These are phyloP conservation scores for Nomada goodeniana DNA, from an alignment of 2,888 invertebrate species.

Conservation along the genomic window DNA sequence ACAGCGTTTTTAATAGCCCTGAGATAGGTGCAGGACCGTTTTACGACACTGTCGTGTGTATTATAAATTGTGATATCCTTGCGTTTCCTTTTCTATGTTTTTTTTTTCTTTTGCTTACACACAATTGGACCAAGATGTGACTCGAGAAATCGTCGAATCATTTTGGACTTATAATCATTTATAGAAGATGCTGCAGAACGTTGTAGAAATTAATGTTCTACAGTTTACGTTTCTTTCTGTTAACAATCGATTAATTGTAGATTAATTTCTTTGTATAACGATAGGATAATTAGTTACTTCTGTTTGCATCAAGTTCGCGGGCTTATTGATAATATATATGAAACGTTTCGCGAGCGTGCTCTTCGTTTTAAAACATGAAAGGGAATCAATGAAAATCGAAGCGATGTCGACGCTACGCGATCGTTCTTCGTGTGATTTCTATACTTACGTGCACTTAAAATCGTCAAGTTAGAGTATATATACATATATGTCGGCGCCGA, in stretches of 20 bases:
- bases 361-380: not conserved
- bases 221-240: too few species aligned
- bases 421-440: constrained; percentile 50
- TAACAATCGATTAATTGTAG: not conserved
- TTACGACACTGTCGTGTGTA: too few species aligned
- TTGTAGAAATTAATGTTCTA: too few species aligned
- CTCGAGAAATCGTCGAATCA: too few species aligned
- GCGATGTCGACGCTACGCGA: constrained; percentile 24
- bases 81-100: too few species aligned
- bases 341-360: not conserved
- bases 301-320: not conserved
- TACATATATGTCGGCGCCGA: constrained; percentile 52
- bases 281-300: not conserved
- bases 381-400: constrained; percentile 33
- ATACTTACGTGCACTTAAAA: constrained; percentile 61
- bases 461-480: constrained; percentile 47
- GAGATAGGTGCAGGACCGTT: too few species aligned
- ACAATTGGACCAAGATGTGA: too few species aligned
- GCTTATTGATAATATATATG: not conserved
- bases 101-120: too few species aligned
- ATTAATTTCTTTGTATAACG: not conserved
- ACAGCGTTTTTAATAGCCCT: too few species aligned
- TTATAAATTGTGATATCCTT: too few species aligned
- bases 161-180: too few species aligned
- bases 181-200: too few species aligned